Evolutionary conservation across 2,888 invertebrate genomes (phyloP), one percentile per base, ranked within the genome.

Genomic region (Selenia dentaria): DNA sequence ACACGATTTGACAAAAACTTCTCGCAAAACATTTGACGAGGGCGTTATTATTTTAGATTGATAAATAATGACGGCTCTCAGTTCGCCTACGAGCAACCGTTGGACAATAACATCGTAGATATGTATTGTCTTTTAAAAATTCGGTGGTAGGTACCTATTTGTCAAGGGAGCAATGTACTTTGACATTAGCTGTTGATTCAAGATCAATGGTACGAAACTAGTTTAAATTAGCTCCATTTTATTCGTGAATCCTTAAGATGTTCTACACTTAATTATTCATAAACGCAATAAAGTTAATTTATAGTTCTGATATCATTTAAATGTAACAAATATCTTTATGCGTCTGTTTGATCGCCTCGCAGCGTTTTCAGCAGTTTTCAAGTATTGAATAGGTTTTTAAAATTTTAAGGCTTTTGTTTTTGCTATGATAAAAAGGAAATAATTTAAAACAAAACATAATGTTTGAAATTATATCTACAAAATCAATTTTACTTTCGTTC

Each of bases 41-140:
- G 80, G 77, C 73, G 79, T 80, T 74, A 71, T 79, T 79, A 76
- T 73, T 70, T 75, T 79, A 75, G 70, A 79, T 79, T 78, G 73
- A 71, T 67, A 70, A 66, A 74, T 83, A 83, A 80, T 81, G 75
- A 73, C 69, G 63, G 64, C 57, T 65, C 54, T 53, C 61, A 49
- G 27, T 29, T 65, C 75, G 71, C 79, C 77, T 67, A 80, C 81
- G 68, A 76, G 60, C 52, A 11, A 31, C 36, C 6, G 8, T 11
- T 31, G 20, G 36, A 48, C 37, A 48, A 37, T 48, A 41, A 24
- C 28, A 10, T 56, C 56, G 60, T 63, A 60, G 58, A 69, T 63
- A 53, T 54, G 62, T 53, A 53, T 51, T 57, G 46, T 54, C 26
- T 34, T 41, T 48, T 58, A n/a, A 24, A 53, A 47, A 58, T 18